Evolutionary conservation across 1,140 invertebrate genomes (phyloP).

Genomic region (Campoletis sonorensis): DNA sequence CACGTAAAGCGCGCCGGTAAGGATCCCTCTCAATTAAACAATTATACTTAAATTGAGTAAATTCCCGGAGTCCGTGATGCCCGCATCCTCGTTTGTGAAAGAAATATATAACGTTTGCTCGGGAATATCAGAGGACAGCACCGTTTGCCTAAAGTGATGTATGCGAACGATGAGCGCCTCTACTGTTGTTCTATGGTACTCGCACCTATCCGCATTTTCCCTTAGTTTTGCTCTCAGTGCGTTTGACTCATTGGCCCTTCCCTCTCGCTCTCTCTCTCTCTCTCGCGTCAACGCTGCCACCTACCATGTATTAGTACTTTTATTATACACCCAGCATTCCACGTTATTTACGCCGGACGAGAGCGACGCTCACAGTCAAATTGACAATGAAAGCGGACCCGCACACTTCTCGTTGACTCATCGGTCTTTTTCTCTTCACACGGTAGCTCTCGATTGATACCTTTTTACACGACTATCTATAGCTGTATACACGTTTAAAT

Average conservation of each 20-base stretch:
- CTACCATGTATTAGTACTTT: background rate
- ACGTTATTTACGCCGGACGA: conserved; percentile 42
- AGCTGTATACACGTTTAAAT: background rate
- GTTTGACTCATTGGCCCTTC: conserved; percentile 16
- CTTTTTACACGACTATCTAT: background rate
- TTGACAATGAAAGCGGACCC: conserved; percentile 44
- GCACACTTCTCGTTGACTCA: conserved; percentile 44
- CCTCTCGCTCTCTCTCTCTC: too few relatives aligned
- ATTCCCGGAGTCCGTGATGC: conserved; percentile 61
- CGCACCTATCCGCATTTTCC: background rate
- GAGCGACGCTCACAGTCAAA: conserved; percentile 37
- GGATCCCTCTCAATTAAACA: conserved; percentile 68
- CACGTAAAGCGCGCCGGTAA: conserved; percentile 60
- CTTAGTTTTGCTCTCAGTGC: background rate
- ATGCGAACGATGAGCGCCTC: too few relatives aligned
- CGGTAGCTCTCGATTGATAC: background rate
- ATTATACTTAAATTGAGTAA: conserved; percentile 70
- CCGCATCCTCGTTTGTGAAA: conserved; percentile 64
- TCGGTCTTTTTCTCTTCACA: background rate
- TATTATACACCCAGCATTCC: conserved; percentile 28
- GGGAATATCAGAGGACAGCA: conserved; percentile 12
- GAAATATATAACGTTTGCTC: conserved; percentile 25
- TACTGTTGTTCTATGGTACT: background rate
- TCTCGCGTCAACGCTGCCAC: background rate
- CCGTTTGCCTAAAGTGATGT: conserved; percentile 1